Conservation (phyloP, 2,113 vertebrate species). For the Phrynosoma platyrhinos region DNA sequence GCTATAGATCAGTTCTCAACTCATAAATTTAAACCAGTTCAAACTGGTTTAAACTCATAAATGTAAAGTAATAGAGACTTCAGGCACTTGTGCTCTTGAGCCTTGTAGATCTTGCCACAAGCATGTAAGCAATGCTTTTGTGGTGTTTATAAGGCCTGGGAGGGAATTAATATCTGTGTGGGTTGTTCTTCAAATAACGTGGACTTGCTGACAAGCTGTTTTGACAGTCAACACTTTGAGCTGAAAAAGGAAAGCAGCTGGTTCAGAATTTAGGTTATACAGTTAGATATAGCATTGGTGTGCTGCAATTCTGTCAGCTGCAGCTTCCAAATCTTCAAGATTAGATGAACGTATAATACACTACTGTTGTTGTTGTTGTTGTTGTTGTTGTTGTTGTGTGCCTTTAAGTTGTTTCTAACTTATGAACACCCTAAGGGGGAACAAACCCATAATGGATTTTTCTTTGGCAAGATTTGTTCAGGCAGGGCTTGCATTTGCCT, state of each 20-base stretch:
- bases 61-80: neutral
- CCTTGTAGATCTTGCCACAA: neutral
- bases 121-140: no score
- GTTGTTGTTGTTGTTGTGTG: no score
- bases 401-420: no score
- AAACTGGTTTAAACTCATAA: no score
- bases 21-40: no score
- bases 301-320: neutral
- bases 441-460: no score
- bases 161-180: neutral
- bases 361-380: no score
- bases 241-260: neutral
- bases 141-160: neutral
- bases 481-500: no score
- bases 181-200: neutral
- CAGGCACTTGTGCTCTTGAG: no score
- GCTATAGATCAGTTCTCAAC: no score
- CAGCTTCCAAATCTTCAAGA: neutral
- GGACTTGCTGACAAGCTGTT: neutral
- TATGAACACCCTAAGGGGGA: no score
- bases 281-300: neutral
- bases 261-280: neutral
- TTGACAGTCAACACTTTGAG: neutral
- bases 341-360: neutral
- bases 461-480: no score